Evolutionary conservation across 2,113 vertebrate genomes (phyloP).

Genomic region (Poicephalus gulielmi): DNA sequence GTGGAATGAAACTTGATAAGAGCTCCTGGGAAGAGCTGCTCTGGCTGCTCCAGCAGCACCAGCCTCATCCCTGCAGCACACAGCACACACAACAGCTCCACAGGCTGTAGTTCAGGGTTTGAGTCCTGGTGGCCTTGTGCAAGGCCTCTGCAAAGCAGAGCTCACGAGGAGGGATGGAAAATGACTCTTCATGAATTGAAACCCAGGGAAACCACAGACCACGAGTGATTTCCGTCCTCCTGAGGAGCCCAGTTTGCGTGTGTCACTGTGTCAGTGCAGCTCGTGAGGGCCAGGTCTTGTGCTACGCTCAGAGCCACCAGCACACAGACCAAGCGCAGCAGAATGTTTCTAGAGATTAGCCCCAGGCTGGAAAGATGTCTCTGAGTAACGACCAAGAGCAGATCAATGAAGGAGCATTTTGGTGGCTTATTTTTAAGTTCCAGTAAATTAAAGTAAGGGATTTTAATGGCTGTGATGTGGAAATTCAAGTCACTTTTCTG

Average conservation of each 20-base stretch:
- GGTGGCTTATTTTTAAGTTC: neutral
- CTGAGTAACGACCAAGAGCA: neutral
- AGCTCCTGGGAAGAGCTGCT: neutral
- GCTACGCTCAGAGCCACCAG: neutral
- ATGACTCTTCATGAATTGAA: slow-evolving; percentile 40
- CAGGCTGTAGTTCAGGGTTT: neutral
- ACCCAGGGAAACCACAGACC: slow-evolving; percentile 75
- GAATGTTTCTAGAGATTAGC: neutral
- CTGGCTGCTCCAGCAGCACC: too few species aligned
- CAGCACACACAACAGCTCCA: accelerated
- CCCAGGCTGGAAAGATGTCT: accelerated
- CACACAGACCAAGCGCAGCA: neutral
- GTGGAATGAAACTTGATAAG: neutral
- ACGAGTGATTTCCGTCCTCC: slow-evolving; percentile 78
- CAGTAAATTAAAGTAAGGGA: neutral
- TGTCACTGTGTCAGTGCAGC: slow-evolving; percentile 25
- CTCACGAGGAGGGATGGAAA: slow-evolving; percentile 18
- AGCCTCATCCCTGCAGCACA: neutral
- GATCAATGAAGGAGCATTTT: neutral
- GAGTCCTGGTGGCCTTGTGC: accelerated
- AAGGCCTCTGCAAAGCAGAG: neutral
- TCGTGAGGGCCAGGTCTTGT: neutral
- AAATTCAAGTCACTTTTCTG: neutral
- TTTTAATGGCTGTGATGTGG: neutral
- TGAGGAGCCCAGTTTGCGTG: slow-evolving; percentile 67